Base-by-base conservation (phyloP, 1,140 invertebrate genomes). In the Meteorus sp. region DNA sequence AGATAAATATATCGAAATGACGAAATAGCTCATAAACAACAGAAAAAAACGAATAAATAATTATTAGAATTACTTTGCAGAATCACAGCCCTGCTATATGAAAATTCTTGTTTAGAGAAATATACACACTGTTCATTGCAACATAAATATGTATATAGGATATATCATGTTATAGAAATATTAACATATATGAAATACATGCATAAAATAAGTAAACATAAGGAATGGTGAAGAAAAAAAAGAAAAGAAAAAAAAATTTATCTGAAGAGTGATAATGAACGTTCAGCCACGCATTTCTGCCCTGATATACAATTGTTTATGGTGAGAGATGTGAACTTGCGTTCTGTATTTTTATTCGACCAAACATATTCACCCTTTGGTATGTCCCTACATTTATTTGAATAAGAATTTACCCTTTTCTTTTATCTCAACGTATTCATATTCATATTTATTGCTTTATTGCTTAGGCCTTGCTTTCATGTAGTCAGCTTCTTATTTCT, bases 71-170 rank as follows among this genome's bases (percentile, higher is more conserved):
- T 47, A 53, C 29, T 53, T 56, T 23, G 54, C 37, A 48, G 35
- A 58, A 48, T 39, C 15, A 47, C 11, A 20, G 19, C 29, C 44
- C 51, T 41, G 51, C 51, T 39, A 54, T 29, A 29, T n/a, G n/a
- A n/a, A 17, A 50, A 33, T 50, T 50, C 29, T 50, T 15, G 31
- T 33, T 53, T 39, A 19, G 43, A 35, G 19, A 59, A 57, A 33
- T 13, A 31, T 13, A 70, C 52, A 73, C 64, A 76, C 68, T 69
- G 71, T 76, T 78, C 76, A 77, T 71, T 73, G 75, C 74, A 78
- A 78, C 78, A 76, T 78, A 78, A 79, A 76, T 78, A 76, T 78
- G 74, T 79, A 79, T 77, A 80, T 78, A 78, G 69, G 56, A 60
- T 61, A 51, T 64, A 53, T 65, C 63, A 60, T 72, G 64, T 68